phyloP scores from a whole-genome alignment of 2,888 invertebrate genomes.

The Pristionchus maxplancki region DNA sequence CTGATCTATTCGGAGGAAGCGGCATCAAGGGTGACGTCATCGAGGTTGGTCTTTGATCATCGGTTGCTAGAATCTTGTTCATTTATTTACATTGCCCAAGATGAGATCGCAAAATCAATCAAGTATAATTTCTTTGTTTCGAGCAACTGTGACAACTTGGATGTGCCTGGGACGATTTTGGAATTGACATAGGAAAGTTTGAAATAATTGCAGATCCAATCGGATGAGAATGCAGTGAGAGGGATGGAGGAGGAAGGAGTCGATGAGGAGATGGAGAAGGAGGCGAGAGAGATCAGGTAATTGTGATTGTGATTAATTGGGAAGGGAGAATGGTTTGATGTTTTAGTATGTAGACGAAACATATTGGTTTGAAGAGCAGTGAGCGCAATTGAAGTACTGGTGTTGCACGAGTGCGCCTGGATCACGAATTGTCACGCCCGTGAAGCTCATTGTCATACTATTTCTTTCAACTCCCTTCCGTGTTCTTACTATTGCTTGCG shows the following conservation, averaged over 20 bases:
- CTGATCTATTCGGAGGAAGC: conserved; percentile 54
- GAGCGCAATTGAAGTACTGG: no score
- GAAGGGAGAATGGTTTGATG: background rate
- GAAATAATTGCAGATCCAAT: background rate
- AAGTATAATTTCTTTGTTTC: no score
- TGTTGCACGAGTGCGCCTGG: no score
- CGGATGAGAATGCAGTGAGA: background rate
- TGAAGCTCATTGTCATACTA: no score
- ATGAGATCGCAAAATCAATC: no score
- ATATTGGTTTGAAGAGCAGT: no score
- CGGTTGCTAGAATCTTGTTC: no score
- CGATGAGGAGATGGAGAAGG: background rate
- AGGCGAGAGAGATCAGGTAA: conserved; percentile 9
- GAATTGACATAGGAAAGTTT: background rate
- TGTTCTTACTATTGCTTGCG: no score
- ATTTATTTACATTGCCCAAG: background rate
- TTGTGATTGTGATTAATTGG: background rate
- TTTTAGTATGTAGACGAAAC: no score
- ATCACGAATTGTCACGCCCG: no score
- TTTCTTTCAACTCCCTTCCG: no score
- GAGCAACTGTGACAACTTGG: background rate
- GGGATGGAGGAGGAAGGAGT: background rate
- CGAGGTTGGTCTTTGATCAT: conserved; percentile 39
- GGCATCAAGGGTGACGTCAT: conserved; percentile 4
- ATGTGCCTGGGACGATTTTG: background rate